Conservation (phyloP, 2,888 invertebrate species). For the Quadriops clusia region DNA sequence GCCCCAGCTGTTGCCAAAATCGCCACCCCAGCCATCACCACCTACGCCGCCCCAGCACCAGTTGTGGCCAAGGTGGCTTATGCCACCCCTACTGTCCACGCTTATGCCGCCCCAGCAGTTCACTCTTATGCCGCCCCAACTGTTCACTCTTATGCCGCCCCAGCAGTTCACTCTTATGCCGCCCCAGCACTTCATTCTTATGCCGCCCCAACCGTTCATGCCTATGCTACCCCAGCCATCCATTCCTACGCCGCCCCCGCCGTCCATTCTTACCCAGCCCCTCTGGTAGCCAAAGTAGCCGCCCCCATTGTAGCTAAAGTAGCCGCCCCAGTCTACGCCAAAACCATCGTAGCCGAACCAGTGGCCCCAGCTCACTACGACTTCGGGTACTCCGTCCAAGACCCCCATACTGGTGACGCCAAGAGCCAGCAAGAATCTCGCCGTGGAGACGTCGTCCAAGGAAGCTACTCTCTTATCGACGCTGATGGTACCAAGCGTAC, state of each 20-base stretch:
- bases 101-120: slow-evolving; percentile 13
- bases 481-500: slow-evolving; percentile 40
- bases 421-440: slow-evolving; percentile 41
- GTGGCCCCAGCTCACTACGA: slow-evolving; percentile 38
- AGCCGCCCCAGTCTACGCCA: slow-evolving; percentile 27
- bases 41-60: slow-evolving; percentile 8
- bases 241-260: slow-evolving; percentile 16
- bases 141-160: slow-evolving; percentile 11
- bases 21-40: slow-evolving; percentile 10
- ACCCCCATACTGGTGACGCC: slow-evolving; percentile 40
- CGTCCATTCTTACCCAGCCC: slow-evolving; percentile 14
- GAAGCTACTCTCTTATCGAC: slow-evolving; percentile 40
- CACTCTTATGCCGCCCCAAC: slow-evolving; percentile 6
- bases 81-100: slow-evolving; percentile 11
- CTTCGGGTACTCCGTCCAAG: slow-evolving; percentile 37
- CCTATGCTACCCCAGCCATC: slow-evolving; percentile 34
- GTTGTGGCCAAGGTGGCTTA: too few relatives aligned
- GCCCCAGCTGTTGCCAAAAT: slow-evolving; percentile 4
- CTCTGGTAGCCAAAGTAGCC: slow-evolving; percentile 7
- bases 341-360: slow-evolving; percentile 33
- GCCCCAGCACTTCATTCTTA: slow-evolving; percentile 15
- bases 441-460: slow-evolving; percentile 40
- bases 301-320: slow-evolving; percentile 14
- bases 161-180: slow-evolving; percentile 10
- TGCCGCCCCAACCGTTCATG: slow-evolving; percentile 35